A percentile compares a stretch with the other conserved stretches of the same genome.
Conservation (phyloP, 92 coral and sea anemone species). For the Diadumene lineata region DNA sequence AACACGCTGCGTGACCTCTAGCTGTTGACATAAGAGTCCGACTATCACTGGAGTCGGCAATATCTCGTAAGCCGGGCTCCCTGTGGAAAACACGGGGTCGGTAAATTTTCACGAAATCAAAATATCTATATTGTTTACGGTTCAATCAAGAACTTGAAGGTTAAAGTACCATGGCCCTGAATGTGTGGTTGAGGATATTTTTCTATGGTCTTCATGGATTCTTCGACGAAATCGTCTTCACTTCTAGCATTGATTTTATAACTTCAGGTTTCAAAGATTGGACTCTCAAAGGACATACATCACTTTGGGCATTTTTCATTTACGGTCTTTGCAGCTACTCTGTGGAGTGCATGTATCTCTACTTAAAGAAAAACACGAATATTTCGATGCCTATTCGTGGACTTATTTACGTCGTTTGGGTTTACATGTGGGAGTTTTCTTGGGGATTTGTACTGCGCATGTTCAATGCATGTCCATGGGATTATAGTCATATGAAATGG, state of each 20-base stretch:
- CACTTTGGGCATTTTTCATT: slow-evolving; percentile 52
- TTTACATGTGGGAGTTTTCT: slow-evolving; percentile 52
- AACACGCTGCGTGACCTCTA: no score
- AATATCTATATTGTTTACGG: no score
- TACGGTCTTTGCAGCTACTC: slow-evolving; percentile 54
- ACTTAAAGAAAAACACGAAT: slow-evolving; percentile 24
- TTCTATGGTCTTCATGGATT: slow-evolving; percentile 54
- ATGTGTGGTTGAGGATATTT: slow-evolving; percentile 38
- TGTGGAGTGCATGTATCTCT: slow-evolving; percentile 39
- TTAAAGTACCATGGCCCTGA: slow-evolving; percentile 50
- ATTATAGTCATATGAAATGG: slow-evolving; percentile 49
- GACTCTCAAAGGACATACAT: slow-evolving; percentile 58
- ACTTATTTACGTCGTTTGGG: slow-evolving; percentile 43
- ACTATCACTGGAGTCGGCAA: no score
- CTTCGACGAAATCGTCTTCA: slow-evolving; percentile 58
- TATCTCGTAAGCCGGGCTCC: no score
- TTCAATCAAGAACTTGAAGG: no score
- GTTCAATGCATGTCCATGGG: slow-evolving; percentile 64
- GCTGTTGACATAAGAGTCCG: no score
- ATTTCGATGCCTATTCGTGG: slow-evolving; percentile 43
- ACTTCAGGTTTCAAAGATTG: slow-evolving; percentile 53
- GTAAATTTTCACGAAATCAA: no score
- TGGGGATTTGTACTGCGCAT: slow-evolving; percentile 43
- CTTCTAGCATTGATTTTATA: slow-evolving; percentile 38
- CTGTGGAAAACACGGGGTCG: no score